Percentiles rank a stretch among this genome's conserved stretches.
phyloP scores from a whole-genome alignment of 1,140 invertebrate species.

The Callitettix versicolor region DNA sequence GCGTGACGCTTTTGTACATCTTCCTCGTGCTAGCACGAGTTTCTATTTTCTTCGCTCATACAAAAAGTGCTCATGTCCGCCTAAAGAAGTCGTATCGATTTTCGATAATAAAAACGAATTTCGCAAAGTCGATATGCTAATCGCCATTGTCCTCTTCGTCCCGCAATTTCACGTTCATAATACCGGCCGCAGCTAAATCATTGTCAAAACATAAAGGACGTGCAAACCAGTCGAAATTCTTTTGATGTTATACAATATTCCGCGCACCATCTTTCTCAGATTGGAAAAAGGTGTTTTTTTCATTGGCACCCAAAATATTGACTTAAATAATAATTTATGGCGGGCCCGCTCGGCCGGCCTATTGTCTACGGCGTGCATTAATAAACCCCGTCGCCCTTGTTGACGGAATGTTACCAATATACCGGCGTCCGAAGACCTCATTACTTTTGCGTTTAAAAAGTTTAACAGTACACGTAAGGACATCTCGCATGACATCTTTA shows the following conservation, averaged over 20 bases:
- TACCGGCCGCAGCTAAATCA: not conserved
- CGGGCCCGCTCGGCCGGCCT: not conserved
- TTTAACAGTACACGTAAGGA: not conserved
- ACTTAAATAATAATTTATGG: constrained; percentile 5
- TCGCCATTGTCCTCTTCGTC: no score
- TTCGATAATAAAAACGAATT: no score
- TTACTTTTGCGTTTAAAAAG: not conserved
- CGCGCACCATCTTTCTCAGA: not conserved
- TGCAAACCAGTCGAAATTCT: not conserved
- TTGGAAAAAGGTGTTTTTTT: not conserved
- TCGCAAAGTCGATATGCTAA: no score
- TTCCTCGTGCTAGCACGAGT: no score
- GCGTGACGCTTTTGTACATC: no score
- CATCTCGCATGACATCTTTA: not conserved
- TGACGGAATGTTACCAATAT: not conserved
- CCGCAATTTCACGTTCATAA: no score
- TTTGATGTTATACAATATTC: not conserved
- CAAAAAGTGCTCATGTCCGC: no score
- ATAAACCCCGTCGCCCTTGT: not conserved
- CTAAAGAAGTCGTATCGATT: no score
- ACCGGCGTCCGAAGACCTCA: not conserved
- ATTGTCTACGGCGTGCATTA: constrained; percentile 1
- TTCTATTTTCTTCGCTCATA: no score
- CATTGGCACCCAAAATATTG: constrained; percentile 5
- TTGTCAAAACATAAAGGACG: not conserved